Percentiles rank a stretch among this genome's conserved stretches.
Evolutionary conservation across 1,140 invertebrate genomes (phyloP).

Genomic region (Diabrotica undecimpunctata): DNA sequence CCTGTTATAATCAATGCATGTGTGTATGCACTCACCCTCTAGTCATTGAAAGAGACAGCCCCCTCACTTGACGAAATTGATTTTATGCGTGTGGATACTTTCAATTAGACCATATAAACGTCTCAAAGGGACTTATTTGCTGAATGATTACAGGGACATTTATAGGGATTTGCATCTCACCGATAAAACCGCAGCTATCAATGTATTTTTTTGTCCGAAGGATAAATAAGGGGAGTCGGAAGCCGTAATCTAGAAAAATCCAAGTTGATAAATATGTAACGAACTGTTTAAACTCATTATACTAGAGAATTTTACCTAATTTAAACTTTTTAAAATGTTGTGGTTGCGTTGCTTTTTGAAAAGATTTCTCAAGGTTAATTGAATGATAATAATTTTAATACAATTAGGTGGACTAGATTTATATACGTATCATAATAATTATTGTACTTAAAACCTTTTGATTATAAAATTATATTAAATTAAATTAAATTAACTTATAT

Average conservation of each 20-base stretch:
- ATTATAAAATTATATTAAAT: no score
- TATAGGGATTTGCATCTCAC: constrained; percentile 37
- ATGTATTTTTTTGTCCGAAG: background rate
- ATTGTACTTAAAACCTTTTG: no score
- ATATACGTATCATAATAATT: no score
- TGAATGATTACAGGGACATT: constrained; percentile 34
- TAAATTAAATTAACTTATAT: no score
- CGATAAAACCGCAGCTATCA: constrained; percentile 15
- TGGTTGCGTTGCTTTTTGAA: no score
- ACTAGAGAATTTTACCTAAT: no score
- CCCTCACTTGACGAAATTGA: constrained; percentile 36
- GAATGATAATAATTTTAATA: no score
- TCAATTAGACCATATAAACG: constrained; percentile 39
- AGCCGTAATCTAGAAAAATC: background rate
- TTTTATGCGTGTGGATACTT: constrained; percentile 40
- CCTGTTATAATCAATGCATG: constrained; percentile 30
- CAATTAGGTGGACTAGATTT: no score
- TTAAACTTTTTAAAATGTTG: no score
- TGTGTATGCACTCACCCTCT: constrained; percentile 31
- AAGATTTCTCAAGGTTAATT: no score
- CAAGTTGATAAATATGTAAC: no score
- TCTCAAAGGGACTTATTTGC: constrained; percentile 27
- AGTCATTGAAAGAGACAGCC: constrained; percentile 24
- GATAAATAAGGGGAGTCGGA: background rate
- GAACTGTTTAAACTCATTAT: no score